These are phyloP conservation scores for Blomia tropicalis DNA, from an alignment of 2,888 invertebrate genomes.

Conservation along the genomic window DNA sequence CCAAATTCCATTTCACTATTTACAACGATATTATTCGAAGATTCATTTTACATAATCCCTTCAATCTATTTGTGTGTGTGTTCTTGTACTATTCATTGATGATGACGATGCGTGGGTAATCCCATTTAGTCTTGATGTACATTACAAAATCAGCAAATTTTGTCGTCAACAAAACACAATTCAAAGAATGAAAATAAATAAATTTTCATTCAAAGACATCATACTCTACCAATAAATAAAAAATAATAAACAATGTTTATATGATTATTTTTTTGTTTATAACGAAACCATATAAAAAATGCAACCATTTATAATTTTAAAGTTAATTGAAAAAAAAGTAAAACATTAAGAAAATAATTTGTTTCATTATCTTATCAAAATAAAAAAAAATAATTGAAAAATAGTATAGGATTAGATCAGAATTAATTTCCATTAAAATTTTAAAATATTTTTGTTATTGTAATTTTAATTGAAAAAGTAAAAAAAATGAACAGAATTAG, in stretches of 20 bases:
- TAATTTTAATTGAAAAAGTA: background rate
- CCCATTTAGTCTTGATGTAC: background rate
- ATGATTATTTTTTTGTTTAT: background rate
- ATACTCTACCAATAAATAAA: too few relatives aligned
- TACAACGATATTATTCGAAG: background rate
- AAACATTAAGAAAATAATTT: background rate
- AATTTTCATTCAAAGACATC: too few relatives aligned
- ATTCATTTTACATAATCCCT: constrained; percentile 8
- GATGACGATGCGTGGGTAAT: background rate
- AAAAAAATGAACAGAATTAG: background rate
- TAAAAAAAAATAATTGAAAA: background rate
- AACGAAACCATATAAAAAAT: background rate
- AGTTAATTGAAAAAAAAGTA: too few relatives aligned
- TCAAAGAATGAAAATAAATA: too few relatives aligned
- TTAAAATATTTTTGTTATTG: too few relatives aligned
- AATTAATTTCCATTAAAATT: too few relatives aligned
- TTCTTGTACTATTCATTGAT: background rate
- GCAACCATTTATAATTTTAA: background rate
- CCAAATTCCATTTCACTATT: background rate
- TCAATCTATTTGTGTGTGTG: background rate
- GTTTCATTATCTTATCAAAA: background rate
- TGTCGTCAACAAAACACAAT: background rate
- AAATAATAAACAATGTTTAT: too few relatives aligned
- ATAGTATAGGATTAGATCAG: too few relatives aligned
- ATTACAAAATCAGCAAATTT: too few relatives aligned